A percentile compares a stretch with the other conserved stretches of the same genome.
Conservation (phyloP, 2,113 vertebrate genomes). For the Megaceryle torquata region DNA sequence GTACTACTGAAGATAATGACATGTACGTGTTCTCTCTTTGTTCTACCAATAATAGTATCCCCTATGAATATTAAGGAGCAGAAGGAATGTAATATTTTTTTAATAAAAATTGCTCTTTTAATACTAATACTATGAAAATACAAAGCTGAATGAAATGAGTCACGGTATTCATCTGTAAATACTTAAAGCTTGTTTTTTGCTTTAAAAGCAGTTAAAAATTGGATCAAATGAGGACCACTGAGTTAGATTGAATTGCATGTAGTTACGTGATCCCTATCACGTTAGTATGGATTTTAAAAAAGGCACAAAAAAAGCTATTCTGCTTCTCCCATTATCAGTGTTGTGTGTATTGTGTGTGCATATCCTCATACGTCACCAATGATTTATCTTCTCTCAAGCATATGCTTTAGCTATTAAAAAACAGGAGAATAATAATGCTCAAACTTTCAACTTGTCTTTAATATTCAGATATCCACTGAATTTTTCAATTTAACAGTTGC, state of each 20-base stretch:
- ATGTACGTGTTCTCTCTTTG: not conserved
- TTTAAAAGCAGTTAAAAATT: conserved; percentile 17
- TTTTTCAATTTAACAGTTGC: not conserved
- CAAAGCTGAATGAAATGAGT: conserved; percentile 26
- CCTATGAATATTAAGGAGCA: not conserved
- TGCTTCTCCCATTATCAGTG: not conserved
- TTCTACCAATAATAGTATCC: not conserved
- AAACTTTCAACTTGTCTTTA: not conserved
- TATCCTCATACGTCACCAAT: not conserved
- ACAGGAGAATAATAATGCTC: not conserved
- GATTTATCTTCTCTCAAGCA: not conserved
- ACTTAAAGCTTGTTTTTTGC: not conserved
- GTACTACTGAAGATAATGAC: not conserved
- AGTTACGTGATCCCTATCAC: not conserved
- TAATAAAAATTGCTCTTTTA: not conserved
- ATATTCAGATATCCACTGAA: not conserved
- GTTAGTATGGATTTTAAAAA: not conserved
- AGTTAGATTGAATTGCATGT: not conserved
- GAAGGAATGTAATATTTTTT: not conserved
- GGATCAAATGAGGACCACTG: not conserved
- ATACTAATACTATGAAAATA: not conserved
- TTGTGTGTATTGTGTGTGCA: not conserved
- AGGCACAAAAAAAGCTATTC: not conserved
- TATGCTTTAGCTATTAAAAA: not conserved
- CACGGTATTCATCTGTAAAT: not conserved